Conservation (phyloP, 2,888 invertebrate species). For the Drepanosiphum platanoidis region DNA sequence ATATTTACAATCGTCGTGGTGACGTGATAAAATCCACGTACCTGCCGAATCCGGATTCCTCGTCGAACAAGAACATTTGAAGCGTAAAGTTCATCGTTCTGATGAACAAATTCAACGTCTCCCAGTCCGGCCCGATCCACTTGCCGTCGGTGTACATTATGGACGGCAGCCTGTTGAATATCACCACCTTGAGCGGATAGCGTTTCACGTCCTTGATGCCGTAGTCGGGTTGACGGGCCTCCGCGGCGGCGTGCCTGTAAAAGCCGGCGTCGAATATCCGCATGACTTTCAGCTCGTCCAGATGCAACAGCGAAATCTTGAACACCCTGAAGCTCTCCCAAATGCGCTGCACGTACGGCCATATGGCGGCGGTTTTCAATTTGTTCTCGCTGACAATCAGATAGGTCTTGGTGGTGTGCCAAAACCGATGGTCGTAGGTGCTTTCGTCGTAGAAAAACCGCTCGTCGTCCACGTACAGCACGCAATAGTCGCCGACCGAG, state of each 20-base stretch:
- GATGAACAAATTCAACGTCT: conserved; percentile 3
- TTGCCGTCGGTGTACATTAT: background rate
- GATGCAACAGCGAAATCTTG: conserved; percentile 31
- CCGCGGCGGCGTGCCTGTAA: background rate
- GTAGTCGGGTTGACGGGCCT: background rate
- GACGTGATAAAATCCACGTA: no score
- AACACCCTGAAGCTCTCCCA: conserved; percentile 35
- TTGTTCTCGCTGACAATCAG: conserved; percentile 34
- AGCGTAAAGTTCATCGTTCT: conserved; percentile 44
- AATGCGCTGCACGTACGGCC: conserved; percentile 18
- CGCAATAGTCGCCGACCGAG: background rate
- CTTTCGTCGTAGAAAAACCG: conserved; percentile 13
- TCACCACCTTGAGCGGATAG: conserved; percentile 24
- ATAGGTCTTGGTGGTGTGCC: conserved; percentile 47
- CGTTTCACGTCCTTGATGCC: conserved; percentile 5
- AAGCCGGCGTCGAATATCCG: conserved; percentile 17
- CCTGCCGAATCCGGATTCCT: conserved; percentile 43
- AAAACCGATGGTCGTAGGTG: conserved; percentile 3
- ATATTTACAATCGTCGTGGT: no score
- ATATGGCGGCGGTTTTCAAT: background rate
- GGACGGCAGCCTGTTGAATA: conserved; percentile 37
- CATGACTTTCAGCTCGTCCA: conserved; percentile 18
- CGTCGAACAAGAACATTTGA: background rate
- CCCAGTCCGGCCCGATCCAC: conserved; percentile 37
- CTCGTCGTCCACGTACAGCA: conserved; percentile 33